Evolutionary conservation across 2,113 vertebrate species (phyloP).

Genomic region (Tetrao urogallus): DNA sequence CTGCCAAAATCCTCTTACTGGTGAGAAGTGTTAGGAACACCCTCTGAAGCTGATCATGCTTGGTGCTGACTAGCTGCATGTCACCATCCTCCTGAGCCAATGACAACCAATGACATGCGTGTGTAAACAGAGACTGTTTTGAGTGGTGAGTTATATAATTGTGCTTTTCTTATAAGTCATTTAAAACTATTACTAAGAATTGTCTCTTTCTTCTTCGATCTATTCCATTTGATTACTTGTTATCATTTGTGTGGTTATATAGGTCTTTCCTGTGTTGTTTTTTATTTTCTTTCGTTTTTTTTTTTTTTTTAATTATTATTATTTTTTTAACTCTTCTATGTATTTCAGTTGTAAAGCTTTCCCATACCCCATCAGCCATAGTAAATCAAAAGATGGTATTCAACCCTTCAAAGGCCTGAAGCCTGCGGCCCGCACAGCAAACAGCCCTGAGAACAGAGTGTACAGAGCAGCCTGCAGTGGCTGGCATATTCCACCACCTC

Average conservation of each 20-base stretch:
- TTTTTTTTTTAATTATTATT: background rate
- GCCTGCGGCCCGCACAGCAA: conserved; percentile 97
- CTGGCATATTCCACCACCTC: conserved; percentile 73
- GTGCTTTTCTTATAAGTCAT: conserved; percentile 43
- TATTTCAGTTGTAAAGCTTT: conserved; percentile 74
- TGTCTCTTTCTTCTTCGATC: conserved; percentile 49
- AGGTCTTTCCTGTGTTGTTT: conserved; percentile 35
- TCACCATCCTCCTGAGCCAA: background rate
- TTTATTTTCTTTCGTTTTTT: background rate
- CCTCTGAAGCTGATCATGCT: background rate
- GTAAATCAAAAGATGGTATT: conserved; percentile 98
- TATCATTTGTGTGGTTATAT: conserved; percentile 62
- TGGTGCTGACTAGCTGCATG: background rate
- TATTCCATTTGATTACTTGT: conserved; percentile 51
- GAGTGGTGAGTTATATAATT: conserved; percentile 73
- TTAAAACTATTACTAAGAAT: conserved; percentile 46
- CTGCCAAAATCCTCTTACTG: background rate
- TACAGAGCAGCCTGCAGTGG: conserved; percentile 88
- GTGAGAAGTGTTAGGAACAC: background rate
- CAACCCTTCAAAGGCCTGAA: conserved; percentile 99
- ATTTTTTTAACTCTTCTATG: background rate
- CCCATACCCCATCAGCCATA: conserved; percentile 81
- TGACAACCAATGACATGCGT: background rate
- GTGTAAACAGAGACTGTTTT: conserved; percentile 78
- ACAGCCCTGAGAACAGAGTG: conserved; percentile 94